phyloP scores from a whole-genome alignment of 1,140 invertebrate genomes.

The Drosophila simulans region DNA sequence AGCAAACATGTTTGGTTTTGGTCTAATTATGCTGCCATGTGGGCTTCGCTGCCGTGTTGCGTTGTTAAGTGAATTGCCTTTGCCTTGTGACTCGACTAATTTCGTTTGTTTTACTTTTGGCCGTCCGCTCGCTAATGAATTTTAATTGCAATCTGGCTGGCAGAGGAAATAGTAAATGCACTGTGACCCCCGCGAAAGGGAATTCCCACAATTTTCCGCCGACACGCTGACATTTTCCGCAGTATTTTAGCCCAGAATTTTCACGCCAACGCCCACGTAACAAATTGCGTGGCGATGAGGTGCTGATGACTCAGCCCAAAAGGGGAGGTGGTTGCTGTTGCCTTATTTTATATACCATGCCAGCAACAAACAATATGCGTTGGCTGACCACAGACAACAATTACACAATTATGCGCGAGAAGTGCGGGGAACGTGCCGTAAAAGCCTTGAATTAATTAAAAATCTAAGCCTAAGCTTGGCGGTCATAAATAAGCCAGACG shows the following conservation, averaged over 20 bases:
- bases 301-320: conserved; percentile 48
- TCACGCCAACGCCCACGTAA: conserved; percentile 75
- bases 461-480: conserved; percentile 76
- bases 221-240: conserved; percentile 32
- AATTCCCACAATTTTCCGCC: conserved; percentile 27
- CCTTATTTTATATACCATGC: background rate
- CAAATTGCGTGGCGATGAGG: conserved; percentile 34
- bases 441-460: conserved; percentile 82
- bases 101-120: conserved; percentile 28
- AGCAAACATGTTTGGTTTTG: conserved; percentile 48
- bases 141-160: conserved; percentile 60
- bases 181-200: conserved; percentile 22
- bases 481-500: conserved; percentile 72
- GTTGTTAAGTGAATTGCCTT: conserved; percentile 74
- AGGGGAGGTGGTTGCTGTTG: conserved; percentile 3
- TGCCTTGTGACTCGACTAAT: conserved; percentile 67
- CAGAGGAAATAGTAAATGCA: conserved; percentile 24
- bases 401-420: conserved; percentile 72
- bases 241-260: conserved; percentile 71
- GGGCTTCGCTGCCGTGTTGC: conserved; percentile 51
- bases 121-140: conserved; percentile 60
- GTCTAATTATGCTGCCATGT: conserved; percentile 53
- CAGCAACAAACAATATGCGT: conserved; percentile 3
- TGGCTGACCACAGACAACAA: conserved; percentile 70
- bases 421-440: conserved; percentile 46